phyloP scores from a whole-genome alignment of 2,113 vertebrate genomes.

The Sarotherodon lohbergeri region DNA sequence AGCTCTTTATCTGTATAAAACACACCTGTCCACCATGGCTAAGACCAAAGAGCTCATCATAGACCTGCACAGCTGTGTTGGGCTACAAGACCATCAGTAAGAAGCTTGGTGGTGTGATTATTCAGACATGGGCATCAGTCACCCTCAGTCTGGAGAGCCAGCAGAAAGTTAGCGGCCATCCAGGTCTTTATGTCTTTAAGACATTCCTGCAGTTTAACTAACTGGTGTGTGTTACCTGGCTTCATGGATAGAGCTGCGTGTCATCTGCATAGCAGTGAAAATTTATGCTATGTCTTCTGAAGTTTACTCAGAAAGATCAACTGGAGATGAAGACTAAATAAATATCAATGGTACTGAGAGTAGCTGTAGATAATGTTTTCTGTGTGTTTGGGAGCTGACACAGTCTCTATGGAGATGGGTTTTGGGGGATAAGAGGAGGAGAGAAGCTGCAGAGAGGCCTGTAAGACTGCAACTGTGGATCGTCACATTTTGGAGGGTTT shows the following conservation, averaged over 20 bases:
- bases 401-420: background rate
- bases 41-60: background rate
- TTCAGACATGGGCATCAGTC: no score
- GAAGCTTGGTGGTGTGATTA: no score
- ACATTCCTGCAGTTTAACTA: background rate
- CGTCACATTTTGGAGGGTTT: background rate
- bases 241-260: background rate
- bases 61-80: background rate
- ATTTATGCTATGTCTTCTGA: background rate
- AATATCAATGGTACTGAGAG: background rate
- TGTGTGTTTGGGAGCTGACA: background rate
- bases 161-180: accelerated
- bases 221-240: background rate
- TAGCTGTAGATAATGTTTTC: background rate
- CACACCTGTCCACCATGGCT: background rate
- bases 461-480: background rate
- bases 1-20: background rate
- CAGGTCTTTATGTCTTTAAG: background rate
- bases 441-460: background rate
- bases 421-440: accelerated
- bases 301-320: background rate
- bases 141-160: no score
- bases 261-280: background rate
- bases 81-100: background rate
- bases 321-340: background rate